phyloP scores from a whole-genome alignment of 1,140 invertebrate species.

The Limonius californicus region DNA sequence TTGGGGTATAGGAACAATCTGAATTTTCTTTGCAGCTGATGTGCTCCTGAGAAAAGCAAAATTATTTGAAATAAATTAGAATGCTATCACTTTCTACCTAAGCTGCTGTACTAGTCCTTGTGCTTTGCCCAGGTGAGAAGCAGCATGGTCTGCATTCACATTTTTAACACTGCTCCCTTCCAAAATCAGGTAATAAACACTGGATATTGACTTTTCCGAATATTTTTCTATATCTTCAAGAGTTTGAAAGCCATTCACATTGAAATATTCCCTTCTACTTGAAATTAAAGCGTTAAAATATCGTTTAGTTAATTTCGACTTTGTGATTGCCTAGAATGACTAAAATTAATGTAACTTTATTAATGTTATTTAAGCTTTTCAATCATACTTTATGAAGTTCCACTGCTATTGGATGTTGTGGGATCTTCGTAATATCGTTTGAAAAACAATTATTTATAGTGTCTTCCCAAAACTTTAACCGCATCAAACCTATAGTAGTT shows the following conservation, averaged over 20 bases:
- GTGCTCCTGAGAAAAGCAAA: slow-evolving; percentile 35
- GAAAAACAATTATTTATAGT: slow-evolving; percentile 65
- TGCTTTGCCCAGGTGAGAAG: slow-evolving; percentile 88
- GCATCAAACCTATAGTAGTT: slow-evolving; percentile 68
- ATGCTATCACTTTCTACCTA: too few relatives aligned
- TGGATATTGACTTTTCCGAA: slow-evolving; percentile 72
- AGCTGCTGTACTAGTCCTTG: slow-evolving; percentile 81
- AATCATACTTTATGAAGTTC: slow-evolving; percentile 77
- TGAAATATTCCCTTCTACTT: slow-evolving; percentile 58
- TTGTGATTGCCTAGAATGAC: slow-evolving; percentile 56
- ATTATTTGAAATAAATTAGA: background rate
- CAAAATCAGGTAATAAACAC: slow-evolving; percentile 74
- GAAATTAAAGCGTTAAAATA: slow-evolving; percentile 70
- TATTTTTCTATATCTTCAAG: slow-evolving; percentile 77
- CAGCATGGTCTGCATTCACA: slow-evolving; percentile 81
- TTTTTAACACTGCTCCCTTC: slow-evolving; percentile 66
- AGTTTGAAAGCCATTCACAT: slow-evolving; percentile 58
- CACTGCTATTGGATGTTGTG: slow-evolving; percentile 71
- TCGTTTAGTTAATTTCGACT: slow-evolving; percentile 64
- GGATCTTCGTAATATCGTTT: slow-evolving; percentile 54
- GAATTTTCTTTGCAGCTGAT: slow-evolving; percentile 36
- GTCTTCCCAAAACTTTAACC: slow-evolving; percentile 86
- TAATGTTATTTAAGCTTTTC: too few relatives aligned
- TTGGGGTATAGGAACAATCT: slow-evolving; percentile 59
- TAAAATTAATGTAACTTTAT: too few relatives aligned